Percentiles rank a stretch among this genome's conserved stretches.
These are phyloP conservation scores for Rhinatrema bivittatum DNA, from an alignment of 2,797 vertebrate genomes.

Conservation along the genomic window DNA sequence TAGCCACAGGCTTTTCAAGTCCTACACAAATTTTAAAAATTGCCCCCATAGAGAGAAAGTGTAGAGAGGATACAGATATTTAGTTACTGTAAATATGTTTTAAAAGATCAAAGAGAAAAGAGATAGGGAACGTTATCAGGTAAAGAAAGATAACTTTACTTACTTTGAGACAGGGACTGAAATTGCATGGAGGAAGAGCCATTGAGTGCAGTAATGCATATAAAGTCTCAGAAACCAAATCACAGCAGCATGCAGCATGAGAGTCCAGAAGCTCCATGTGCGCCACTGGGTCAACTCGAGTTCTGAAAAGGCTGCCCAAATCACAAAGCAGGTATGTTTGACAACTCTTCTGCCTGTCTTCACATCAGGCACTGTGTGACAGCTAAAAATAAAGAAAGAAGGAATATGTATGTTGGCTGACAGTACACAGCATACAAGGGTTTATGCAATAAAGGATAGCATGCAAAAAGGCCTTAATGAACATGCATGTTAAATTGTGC, in stretches of 20 bases:
- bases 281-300: constrained; percentile 53
- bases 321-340: constrained; percentile 41
- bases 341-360: constrained; percentile 29
- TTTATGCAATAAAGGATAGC: too few relatives aligned
- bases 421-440: too few relatives aligned
- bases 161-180: constrained; percentile 85
- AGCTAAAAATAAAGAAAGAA: constrained; percentile 24
- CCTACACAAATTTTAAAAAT: too few relatives aligned
- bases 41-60: too few relatives aligned
- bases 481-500: too few relatives aligned
- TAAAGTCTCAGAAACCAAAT: constrained; percentile 89
- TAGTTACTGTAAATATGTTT: too few relatives aligned
- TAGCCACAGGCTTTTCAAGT: too few relatives aligned
- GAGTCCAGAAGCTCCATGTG: constrained; percentile 62
- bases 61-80: too few relatives aligned
- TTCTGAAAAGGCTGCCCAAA: constrained; percentile 60
- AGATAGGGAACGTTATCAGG: too few relatives aligned
- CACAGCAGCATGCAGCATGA: constrained; percentile 62
- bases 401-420: not conserved
- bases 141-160: too few relatives aligned
- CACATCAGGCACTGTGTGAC: constrained; percentile 4
- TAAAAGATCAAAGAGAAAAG: constrained; percentile 4
- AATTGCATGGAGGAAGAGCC: constrained; percentile 80
- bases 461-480: too few relatives aligned
- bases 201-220: constrained; percentile 89